phyloP scores from a whole-genome alignment of 2,113 vertebrate genomes.

The human (Homo sapiens) region GRCh38 chr1:245607501-245608000 shows the following conservation, averaged over 20 bases:
- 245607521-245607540: not conserved
- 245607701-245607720: slow-evolving; percentile 98
- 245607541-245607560: accelerated
- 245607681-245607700: slow-evolving; percentile 99
- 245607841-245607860: not conserved
- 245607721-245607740: slow-evolving; percentile 98
- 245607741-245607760: slow-evolving; percentile 89
- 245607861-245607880: not conserved
- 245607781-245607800: not conserved
- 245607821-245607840: not conserved
- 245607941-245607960: not conserved
- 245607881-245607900: no score
- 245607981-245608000: not conserved
- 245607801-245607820: accelerated
- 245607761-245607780: accelerated
- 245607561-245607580: not conserved
- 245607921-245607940: not conserved
- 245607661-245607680: slow-evolving; percentile 96
- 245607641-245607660: slow-evolving; percentile 93
- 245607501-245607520: not conserved
- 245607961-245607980: no score
- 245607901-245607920: not conserved
- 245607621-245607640: not conserved
- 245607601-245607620: not conserved
- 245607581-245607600: accelerated